phyloP scores from a whole-genome alignment of 2,888 invertebrate species.

The Itoplectis maculator region DNA sequence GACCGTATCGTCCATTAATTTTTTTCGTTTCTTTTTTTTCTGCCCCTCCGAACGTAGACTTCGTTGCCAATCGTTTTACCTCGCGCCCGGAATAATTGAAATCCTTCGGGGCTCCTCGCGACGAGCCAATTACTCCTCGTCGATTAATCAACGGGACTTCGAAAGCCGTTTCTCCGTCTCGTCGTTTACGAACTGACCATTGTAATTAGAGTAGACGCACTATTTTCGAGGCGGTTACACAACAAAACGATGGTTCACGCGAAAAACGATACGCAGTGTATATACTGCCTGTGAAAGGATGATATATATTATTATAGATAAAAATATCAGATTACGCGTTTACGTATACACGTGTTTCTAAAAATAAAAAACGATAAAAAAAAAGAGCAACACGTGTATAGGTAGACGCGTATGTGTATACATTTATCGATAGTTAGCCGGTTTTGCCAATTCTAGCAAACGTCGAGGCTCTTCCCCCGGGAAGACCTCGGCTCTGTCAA shows the following conservation, averaged over 20 bases:
- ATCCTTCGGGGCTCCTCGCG: not conserved
- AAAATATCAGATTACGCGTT: constrained; percentile 14
- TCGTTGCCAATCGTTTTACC: constrained; percentile 13
- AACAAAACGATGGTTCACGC: constrained; percentile 26
- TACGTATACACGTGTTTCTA: constrained; percentile 10
- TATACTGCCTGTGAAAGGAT: constrained; percentile 50
- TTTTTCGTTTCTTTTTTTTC: not conserved
- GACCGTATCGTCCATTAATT: not conserved
- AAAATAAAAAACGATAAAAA: constrained; percentile 8
- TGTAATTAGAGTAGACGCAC: not conserved
- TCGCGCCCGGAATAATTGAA: constrained; percentile 6
- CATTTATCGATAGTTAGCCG: constrained; percentile 43
- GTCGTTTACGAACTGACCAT: constrained; percentile 1
- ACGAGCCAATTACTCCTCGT: not conserved
- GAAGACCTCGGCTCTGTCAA: constrained; percentile 38
- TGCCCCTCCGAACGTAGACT: constrained; percentile 2
- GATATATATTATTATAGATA: constrained; percentile 30
- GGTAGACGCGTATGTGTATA: not conserved
- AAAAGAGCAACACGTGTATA: constrained; percentile 22
- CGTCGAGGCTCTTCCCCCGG: constrained; percentile 28
- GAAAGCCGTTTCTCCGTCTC: constrained; percentile 4
- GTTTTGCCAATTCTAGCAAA: constrained; percentile 57
- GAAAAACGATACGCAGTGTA: constrained; percentile 40
- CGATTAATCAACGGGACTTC: not conserved
- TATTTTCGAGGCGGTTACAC: constrained; percentile 1